Base-by-base conservation (phyloP, 2,113 vertebrate species). In the Origma solitaria region DNA sequence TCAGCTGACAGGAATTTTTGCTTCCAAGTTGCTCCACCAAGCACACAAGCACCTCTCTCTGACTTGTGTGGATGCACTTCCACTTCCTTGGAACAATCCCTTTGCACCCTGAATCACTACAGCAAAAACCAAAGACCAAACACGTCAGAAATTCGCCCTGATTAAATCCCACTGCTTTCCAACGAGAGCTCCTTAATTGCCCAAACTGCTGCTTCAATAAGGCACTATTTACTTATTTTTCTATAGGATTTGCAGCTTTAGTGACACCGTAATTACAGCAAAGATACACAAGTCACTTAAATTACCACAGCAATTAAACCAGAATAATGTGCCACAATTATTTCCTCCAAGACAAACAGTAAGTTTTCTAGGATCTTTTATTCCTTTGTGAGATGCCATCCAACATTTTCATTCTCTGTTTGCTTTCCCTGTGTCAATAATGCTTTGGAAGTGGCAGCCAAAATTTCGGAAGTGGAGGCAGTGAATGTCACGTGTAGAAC, bases 401-500 rank as follows among this genome's bases (percentile, higher is more conserved):
- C 81, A 58, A 50, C 28, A 15, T 9, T 78, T 86, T 13, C 28
- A 37, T 6, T 3, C 64, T 37, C 65, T 88, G 17, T 2, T 75
- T 81, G 30, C 8, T 54, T 66, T 66, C 15, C 7, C 25, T 38
- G 38, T 37, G 62, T 25, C 69, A 54, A 2, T 11, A 16, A 11
- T 2, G 30, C 30, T 81, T 61, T 65, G 76, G 64, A 66, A 84
- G 53, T 11, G n/a, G 27, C 75, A 70, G 66, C 31, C 33, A 10
- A n/a, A 49, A 16, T n/a, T 14, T 9, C 11, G 23, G 2, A 25
- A 12, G 10, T 38, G 57, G n/a, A 21, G 58, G 1, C 44, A 61
- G 5, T 0, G 3, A 8, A 7, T 27, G 54, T 6, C 1, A 2
- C 0, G 0, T 2, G 8, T 15, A 4, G 53, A 76, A 17, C 2